These are phyloP conservation scores for Anoncus sp. DNA, from an alignment of 2,888 invertebrate genomes.

Conservation along the genomic window DNA sequence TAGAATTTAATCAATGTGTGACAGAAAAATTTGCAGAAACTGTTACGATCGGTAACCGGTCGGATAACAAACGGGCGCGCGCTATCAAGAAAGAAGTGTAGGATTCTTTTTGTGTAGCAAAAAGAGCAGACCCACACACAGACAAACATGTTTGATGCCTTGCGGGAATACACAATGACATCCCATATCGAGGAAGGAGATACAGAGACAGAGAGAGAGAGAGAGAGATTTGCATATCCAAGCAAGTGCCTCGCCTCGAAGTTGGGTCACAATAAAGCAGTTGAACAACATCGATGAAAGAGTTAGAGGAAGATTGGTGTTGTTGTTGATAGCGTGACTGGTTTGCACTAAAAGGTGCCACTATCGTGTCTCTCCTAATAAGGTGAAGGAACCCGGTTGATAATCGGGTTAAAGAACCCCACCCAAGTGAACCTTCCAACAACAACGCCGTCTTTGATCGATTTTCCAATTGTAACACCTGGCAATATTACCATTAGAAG, in stretches of 20 bases:
- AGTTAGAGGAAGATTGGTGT: background rate
- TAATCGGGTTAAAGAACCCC: background rate
- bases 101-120: background rate
- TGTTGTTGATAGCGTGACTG: background rate
- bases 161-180: background rate
- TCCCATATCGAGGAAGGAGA: no score
- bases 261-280: background rate
- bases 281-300: background rate
- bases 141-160: background rate
- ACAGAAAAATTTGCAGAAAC: constrained; percentile 14
- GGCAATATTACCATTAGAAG: background rate
- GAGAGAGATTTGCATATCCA: background rate
- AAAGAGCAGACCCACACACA: background rate
- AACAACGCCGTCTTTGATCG: background rate
- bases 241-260: background rate
- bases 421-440: background rate
- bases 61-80: background rate
- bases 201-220: no score
- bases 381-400: background rate
- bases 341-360: constrained; percentile 21
- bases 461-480: background rate
- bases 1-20: background rate
- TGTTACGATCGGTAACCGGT: constrained; percentile 29
- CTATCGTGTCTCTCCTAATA: background rate
- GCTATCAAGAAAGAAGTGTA: background rate